Conservation (phyloP, 2,797 vertebrate genomes). For the Microctenopoma stevenorrisi region DNA sequence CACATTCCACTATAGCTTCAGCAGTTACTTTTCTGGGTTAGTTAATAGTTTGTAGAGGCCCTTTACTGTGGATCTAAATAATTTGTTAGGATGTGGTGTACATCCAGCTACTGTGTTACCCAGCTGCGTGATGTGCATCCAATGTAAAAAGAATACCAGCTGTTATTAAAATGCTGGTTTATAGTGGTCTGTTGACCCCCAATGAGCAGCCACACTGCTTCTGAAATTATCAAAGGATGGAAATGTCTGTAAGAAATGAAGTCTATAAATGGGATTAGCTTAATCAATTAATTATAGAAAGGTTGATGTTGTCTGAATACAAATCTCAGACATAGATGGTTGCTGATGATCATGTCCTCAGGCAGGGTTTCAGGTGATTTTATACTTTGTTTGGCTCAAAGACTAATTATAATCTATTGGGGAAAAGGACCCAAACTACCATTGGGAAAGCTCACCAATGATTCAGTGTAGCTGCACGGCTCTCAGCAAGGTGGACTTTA, state of each 20-base stretch:
- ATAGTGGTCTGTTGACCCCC: conserved; percentile 37
- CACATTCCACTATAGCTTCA: conserved; percentile 6
- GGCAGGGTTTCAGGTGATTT: conserved; percentile 23
- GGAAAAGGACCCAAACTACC: conserved; percentile 39
- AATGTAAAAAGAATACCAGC: conserved; percentile 36
- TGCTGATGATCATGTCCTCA: conserved; percentile 21
- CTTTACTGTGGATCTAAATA: conserved; percentile 21
- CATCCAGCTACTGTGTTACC: conserved; percentile 8
- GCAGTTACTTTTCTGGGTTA: conserved; percentile 4
- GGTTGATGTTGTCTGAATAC: conserved; percentile 14
- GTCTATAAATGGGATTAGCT: background rate
- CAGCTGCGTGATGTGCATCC: conserved; percentile 25
- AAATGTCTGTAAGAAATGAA: too few relatives aligned
- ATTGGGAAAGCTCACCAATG: conserved; percentile 53
- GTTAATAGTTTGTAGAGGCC: background rate
- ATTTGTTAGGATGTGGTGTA: conserved; percentile 18
- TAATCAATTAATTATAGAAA: conserved; percentile 17
- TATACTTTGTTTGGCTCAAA: conserved; percentile 45
- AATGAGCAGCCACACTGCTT: conserved; percentile 27
- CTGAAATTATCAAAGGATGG: conserved; percentile 17
- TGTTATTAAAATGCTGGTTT: conserved; percentile 39
- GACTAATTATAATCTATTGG: conserved; percentile 53
- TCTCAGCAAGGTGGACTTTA: conserved; percentile 44
- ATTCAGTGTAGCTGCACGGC: conserved; percentile 53
- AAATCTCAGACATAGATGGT: conserved; percentile 1